Evolutionary conservation across 23 tunicate genomes (phyloP), one percentile per base, ranked within the genome.

Genomic region (Halocynthia aurantium): DNA sequence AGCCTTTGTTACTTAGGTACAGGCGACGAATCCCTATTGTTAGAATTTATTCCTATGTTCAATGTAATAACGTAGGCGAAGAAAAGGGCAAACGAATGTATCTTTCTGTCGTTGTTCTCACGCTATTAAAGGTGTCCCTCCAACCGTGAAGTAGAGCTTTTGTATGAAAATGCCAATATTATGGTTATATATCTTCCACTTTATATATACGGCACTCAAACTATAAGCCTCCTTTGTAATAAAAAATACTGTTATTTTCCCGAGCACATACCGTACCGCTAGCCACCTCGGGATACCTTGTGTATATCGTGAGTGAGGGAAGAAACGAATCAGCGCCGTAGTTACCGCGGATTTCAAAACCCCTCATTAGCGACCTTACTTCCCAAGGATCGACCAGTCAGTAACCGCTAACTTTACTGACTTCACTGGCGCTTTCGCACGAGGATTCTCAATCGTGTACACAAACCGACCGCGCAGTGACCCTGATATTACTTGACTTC

Each of bases 81-180:
- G 12, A 31, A 67, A 67, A 67, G 19, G 72, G 72, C 72, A 11
- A 10, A 67, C 18, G 72, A 21, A 11, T 67, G 22, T 67, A 31
- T 13, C 40, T 67, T 11, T 67, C 40, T 67, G 72, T 67, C 21
- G 18, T 67, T 12, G 72, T 67, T 67, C 72, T 67, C 72, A 67
- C 72, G 72, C 72, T 20, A 67, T 67, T 21, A 31, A 58, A 58
- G 17, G 17, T 67, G 72, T 20, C 40, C 40, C 40, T 15, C 72
- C 72, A 67, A 21, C 22, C 11, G 49, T 67, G 22, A 67, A 67
- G 72, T 21, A 15, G 49, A 49, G 19, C 22, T 67, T 20, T 67
- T 31, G 44, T 31, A 31, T 31, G 44, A 31, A 31, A 31, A 31
- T 31, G 44, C 44, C 44, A 31, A 31, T 31, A 31, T 31, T 31